A percentile compares a stretch with the other conserved stretches of the same genome.
phyloP scores from a whole-genome alignment of 2,797 vertebrate species.

The Simalia tracyae region DNA sequence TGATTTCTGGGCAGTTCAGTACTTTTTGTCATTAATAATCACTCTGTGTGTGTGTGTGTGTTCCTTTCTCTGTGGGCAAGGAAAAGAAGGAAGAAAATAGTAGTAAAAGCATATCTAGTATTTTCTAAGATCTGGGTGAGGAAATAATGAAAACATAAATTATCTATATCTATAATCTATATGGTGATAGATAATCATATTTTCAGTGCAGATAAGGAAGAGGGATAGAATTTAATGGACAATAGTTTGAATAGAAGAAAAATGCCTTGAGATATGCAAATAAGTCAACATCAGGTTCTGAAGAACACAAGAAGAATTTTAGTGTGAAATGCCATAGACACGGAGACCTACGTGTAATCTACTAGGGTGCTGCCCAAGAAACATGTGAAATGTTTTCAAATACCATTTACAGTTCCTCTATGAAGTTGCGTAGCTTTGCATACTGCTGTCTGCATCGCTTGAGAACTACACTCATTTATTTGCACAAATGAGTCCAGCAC shows the following conservation, averaged over 20 bases:
- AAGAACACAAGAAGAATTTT: neutral
- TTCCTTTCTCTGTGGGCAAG: too few relatives aligned
- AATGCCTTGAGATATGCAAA: neutral
- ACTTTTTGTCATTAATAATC: too few relatives aligned
- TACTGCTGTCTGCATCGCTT: neutral
- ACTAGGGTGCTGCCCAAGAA: neutral
- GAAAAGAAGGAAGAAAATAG: too few relatives aligned
- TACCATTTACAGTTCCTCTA: neutral
- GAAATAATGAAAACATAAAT: too few relatives aligned
- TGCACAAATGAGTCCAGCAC: neutral
- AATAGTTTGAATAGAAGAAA: neutral
- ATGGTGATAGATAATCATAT: too few relatives aligned
- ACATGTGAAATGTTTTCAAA: neutral
- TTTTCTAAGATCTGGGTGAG: too few relatives aligned
- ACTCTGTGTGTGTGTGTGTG: too few relatives aligned
- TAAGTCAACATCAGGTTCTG: neutral
- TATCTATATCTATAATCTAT: too few relatives aligned
- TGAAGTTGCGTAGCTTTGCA: neutral
- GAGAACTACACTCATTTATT: neutral
- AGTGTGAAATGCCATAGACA: neutral
- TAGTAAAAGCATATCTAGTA: too few relatives aligned
- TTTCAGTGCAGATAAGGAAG: too few relatives aligned
- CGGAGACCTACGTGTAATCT: neutral
- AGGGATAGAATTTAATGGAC: neutral
- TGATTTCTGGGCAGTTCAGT: too few relatives aligned